These are phyloP conservation scores for Rhagonycha fulva DNA, from an alignment of 2,888 invertebrate species.

Conservation along the genomic window DNA sequence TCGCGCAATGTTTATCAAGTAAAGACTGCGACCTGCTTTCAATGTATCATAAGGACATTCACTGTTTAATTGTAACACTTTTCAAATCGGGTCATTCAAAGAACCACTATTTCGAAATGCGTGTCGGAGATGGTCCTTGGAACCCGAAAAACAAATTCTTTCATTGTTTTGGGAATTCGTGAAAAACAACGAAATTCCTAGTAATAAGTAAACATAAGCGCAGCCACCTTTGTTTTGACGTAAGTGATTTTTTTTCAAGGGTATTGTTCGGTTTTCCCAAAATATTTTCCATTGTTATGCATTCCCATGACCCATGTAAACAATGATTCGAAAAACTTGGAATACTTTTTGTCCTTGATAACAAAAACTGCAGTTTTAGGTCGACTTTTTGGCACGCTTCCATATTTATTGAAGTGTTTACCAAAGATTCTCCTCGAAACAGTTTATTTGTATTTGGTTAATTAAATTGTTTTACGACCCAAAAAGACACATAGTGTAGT, in stretches of 20 bases:
- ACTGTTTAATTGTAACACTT: too few relatives aligned
- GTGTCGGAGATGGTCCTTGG: too few relatives aligned
- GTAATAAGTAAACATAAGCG: background rate
- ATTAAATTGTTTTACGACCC: background rate
- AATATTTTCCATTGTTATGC: background rate
- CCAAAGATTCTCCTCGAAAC: background rate
- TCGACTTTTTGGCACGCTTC: background rate
- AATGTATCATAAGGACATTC: too few relatives aligned
- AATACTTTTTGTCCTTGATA: background rate
- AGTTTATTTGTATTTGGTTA: background rate
- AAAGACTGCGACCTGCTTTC: too few relatives aligned
- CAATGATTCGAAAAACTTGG: background rate
- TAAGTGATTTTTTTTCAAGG: background rate
- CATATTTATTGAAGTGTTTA: background rate
- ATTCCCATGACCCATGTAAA: background rate
- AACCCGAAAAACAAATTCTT: too few relatives aligned
- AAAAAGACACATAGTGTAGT: constrained; percentile 1
- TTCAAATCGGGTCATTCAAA: too few relatives aligned
- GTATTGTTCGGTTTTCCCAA: background rate
- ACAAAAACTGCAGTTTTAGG: background rate
- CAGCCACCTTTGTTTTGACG: background rate
- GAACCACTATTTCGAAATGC: too few relatives aligned
- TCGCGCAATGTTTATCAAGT: too few relatives aligned
- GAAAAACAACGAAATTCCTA: background rate
- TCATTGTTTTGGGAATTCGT: background rate